These are phyloP conservation scores for Patiria pectinifera DNA, from an alignment of 53 echinoderm and acorn worm species.

Conservation along the genomic window DNA sequence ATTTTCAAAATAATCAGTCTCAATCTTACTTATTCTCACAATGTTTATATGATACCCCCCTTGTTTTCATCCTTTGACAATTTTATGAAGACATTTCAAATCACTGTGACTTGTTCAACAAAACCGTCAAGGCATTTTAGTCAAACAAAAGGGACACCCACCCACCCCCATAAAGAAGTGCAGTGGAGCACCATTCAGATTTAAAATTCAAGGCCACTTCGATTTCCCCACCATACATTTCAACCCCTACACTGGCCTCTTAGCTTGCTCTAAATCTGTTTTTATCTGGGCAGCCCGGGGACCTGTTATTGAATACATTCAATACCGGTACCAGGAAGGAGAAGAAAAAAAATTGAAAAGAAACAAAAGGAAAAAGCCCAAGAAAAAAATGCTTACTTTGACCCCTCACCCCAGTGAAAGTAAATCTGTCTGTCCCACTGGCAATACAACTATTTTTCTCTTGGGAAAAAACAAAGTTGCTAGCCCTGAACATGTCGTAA, in stretches of 20 bases:
- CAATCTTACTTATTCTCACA: background rate
- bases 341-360: too few species aligned
- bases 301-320: slow-evolving; percentile 41
- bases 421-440: slow-evolving; percentile 15
- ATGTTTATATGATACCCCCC: background rate
- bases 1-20: background rate
- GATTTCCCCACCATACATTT: background rate
- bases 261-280: slow-evolving; percentile 9
- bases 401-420: slow-evolving; percentile 33
- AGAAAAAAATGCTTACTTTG: background rate
- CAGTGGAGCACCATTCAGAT: too few species aligned
- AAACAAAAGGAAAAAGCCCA: too few species aligned
- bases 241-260: slow-evolving; percentile 32
- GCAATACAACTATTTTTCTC: background rate
- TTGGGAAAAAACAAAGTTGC: slow-evolving; percentile 5
- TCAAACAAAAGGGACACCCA: too few species aligned
- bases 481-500: background rate
- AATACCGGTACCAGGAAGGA: background rate
- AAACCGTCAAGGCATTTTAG: background rate
- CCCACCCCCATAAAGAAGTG: background rate
- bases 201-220: slow-evolving; percentile 33
- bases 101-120: background rate
- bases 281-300: slow-evolving; percentile 10
- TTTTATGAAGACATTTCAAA: background rate
- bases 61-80: background rate